Conservation (phyloP, 2,888 invertebrate genomes). For the Sympetrum striolatum region DNA sequence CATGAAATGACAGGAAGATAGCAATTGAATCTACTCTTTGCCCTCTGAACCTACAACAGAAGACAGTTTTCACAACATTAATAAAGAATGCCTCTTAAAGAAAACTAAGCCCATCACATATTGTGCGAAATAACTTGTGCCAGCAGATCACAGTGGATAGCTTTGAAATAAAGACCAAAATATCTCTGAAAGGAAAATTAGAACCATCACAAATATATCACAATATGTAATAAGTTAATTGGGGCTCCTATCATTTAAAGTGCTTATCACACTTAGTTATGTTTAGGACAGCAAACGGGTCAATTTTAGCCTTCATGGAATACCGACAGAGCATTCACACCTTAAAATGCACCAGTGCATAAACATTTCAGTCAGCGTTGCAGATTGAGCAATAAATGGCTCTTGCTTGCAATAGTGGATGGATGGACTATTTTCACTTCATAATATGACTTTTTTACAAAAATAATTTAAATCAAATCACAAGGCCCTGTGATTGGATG, state of each 20-base stretch:
- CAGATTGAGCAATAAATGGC: constrained; percentile 39
- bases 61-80: not conserved
- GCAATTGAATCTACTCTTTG: not conserved
- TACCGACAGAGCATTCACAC: constrained; percentile 22
- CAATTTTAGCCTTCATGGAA: constrained; percentile 25
- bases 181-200: constrained; percentile 41
- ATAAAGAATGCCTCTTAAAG: not conserved
- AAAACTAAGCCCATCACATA: constrained; percentile 35
- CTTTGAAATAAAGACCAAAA: constrained; percentile 39
- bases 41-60: not conserved
- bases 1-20: not conserved
- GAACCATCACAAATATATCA: constrained; percentile 42
- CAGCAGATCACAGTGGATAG: constrained; percentile 43
- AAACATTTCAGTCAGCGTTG: constrained; percentile 40
- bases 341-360: constrained; percentile 25
- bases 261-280: constrained; percentile 11
- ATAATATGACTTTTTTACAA: constrained; percentile 5
- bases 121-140: constrained; percentile 43
- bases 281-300: constrained; percentile 19
- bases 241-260: constrained; percentile 37
- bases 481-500: constrained; percentile 32
- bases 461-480: constrained; percentile 44
- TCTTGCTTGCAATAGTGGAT: constrained; percentile 33
- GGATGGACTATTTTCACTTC: constrained; percentile 40
- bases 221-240: constrained; percentile 42